These are phyloP conservation scores for Linnaemya tessellans DNA, from an alignment of 2,888 invertebrate species.

Conservation along the genomic window DNA sequence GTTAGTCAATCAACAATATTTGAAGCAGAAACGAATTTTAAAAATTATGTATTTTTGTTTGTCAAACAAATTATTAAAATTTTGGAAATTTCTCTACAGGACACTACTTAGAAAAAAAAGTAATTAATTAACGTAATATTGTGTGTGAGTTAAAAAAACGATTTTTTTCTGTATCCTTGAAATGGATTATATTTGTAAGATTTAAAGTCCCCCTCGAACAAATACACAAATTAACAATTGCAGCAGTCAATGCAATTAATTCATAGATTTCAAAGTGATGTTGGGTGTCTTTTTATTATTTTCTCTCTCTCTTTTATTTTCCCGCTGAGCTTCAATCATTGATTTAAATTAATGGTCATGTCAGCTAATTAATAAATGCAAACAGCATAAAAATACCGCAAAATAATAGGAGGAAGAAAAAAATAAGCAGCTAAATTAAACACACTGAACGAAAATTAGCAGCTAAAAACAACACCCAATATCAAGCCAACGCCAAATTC, in stretches of 20 bases:
- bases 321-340: conserved; percentile 77
- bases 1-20: too few relatives aligned
- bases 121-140: too few relatives aligned
- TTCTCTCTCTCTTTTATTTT: conserved; percentile 23
- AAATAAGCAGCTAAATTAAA: conserved; percentile 79
- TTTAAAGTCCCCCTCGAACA: conserved; percentile 1
- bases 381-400: conserved; percentile 79
- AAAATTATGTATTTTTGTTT: too few relatives aligned
- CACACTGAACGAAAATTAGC: conserved; percentile 58
- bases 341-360: conserved; percentile 83
- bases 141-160: too few relatives aligned
- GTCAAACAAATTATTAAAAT: too few relatives aligned
- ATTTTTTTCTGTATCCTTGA: too few relatives aligned
- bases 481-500: conserved; percentile 42
- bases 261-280: not conserved
- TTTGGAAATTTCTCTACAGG: too few relatives aligned
- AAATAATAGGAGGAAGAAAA: conserved; percentile 64
- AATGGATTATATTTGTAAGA: not conserved
- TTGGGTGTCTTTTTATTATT: not conserved
- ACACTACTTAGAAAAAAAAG: too few relatives aligned
- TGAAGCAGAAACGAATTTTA: too few relatives aligned
- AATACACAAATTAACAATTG: conserved; percentile 30
- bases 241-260: conserved; percentile 34
- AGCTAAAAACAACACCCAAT: conserved; percentile 62
- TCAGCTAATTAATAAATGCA: conserved; percentile 84